phyloP scores from a whole-genome alignment of 1,140 invertebrate species.

The Batillaria attramentaria region DNA sequence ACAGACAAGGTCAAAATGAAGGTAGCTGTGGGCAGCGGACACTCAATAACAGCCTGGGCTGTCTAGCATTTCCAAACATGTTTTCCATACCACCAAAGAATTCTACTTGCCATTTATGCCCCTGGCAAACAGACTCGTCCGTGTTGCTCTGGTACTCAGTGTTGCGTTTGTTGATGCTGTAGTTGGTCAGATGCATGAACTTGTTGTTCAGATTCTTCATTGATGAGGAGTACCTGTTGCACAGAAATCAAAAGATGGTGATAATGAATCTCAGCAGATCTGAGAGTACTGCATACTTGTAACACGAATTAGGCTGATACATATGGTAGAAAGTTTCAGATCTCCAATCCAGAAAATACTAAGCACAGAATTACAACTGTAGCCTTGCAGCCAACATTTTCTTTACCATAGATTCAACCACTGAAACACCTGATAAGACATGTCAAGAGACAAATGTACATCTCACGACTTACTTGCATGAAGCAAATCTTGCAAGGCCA shows the following conservation, averaged over 20 bases:
- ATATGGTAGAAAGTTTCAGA: too few relatives aligned
- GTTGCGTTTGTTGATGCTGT: constrained; percentile 72
- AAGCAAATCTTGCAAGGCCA: constrained; percentile 83
- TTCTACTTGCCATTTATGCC: constrained; percentile 70
- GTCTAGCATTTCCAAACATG: too few relatives aligned
- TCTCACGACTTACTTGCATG: constrained; percentile 68
- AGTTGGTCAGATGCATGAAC: constrained; percentile 73
- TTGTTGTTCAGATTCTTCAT: constrained; percentile 69
- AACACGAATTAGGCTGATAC: too few relatives aligned
- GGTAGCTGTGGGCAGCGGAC: too few relatives aligned
- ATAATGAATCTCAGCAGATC: too few relatives aligned
- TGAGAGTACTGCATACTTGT: too few relatives aligned
- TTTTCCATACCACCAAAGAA: background rate
- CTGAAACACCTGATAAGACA: constrained; percentile 4
- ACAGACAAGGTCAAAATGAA: too few relatives aligned
- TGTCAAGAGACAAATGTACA: background rate
- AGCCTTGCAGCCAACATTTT: too few relatives aligned
- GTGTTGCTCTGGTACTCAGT: constrained; percentile 67
- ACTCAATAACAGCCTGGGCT: too few relatives aligned
- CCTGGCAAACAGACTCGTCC: constrained; percentile 68
- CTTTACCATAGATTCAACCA: too few relatives aligned
- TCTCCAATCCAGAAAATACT: too few relatives aligned
- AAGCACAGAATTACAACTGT: too few relatives aligned
- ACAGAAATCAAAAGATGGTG: background rate
- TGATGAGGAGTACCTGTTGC: constrained; percentile 69